Evolutionary conservation across 2,797 vertebrate species (phyloP).

Genomic region (Hafferia zeledoni): DNA sequence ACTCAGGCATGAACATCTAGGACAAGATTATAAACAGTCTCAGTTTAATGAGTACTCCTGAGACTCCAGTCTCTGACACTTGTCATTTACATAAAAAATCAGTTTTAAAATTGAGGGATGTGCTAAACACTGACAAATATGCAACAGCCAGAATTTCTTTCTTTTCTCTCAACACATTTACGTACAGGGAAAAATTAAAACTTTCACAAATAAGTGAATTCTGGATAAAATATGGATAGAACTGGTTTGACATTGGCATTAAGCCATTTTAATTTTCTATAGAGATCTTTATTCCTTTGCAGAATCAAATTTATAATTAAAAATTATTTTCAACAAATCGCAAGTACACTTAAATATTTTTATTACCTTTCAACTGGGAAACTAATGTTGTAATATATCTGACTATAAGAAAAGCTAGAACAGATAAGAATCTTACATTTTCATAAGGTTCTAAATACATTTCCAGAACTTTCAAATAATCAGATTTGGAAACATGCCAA

Average conservation of each 20-base stretch:
- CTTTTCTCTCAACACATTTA: background rate
- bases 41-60: constrained; percentile 53
- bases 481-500: background rate
- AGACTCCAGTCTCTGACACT: background rate
- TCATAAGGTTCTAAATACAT: background rate
- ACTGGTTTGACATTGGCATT: background rate
- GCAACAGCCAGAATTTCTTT: background rate
- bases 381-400: background rate
- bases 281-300: background rate
- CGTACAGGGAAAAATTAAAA: background rate
- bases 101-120: background rate
- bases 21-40: constrained; percentile 3
- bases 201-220: background rate
- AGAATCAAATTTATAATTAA: constrained; percentile 19
- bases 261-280: constrained; percentile 22
- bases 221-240: background rate
- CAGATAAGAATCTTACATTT: background rate
- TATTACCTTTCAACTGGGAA: background rate
- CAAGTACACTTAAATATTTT: background rate
- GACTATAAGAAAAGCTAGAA: background rate
- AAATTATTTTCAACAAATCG: background rate
- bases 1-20: fast-evolving
- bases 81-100: constrained; percentile 12
- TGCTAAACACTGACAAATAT: background rate
- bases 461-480: background rate